Evolutionary conservation across 2,888 invertebrate genomes (phyloP).

Genomic region (Drosophila acutilabella): DNA sequence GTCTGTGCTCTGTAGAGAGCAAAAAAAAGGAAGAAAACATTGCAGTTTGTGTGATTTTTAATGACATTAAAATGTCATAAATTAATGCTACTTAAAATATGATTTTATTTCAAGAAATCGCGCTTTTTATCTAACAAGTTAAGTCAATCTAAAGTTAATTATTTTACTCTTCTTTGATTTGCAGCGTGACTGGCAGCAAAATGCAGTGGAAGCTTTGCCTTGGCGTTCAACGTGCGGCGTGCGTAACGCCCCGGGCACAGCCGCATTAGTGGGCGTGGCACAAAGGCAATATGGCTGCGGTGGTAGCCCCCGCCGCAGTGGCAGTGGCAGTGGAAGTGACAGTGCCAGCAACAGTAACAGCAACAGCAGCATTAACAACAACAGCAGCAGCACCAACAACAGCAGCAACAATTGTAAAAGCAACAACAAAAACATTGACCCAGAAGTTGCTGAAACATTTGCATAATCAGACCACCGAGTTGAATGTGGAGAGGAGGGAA

Average conservation of each 20-base stretch:
- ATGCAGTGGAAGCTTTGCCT: slow-evolving; percentile 55
- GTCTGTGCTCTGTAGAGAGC: no score
- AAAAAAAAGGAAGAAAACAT: no score
- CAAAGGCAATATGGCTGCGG: slow-evolving; percentile 50
- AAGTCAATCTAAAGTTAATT: background rate
- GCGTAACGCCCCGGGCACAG: slow-evolving; percentile 42
- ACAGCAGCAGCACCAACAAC: slow-evolving; percentile 23
- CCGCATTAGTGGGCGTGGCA: slow-evolving; percentile 48
- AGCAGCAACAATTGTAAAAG: slow-evolving; percentile 33
- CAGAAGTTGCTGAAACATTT: slow-evolving; percentile 54
- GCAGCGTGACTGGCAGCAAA: slow-evolving; percentile 42
- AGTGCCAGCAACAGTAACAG: slow-evolving; percentile 20
- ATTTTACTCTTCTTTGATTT: background rate
- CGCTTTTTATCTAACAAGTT: no score
- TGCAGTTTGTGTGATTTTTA: no score
- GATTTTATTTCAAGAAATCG: no score
- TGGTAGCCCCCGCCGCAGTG: slow-evolving; percentile 33
- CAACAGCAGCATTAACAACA: slow-evolving; percentile 16
- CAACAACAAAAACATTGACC: slow-evolving; percentile 43
- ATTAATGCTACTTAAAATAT: no score
- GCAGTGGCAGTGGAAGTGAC: slow-evolving; percentile 22
- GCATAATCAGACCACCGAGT: slow-evolving; percentile 38
- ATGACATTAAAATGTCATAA: no score
- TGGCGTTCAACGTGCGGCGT: slow-evolving; percentile 43
- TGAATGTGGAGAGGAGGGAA: background rate